Percentiles rank a stretch among this genome's conserved stretches.
Evolutionary conservation across 2,888 invertebrate genomes (phyloP).

Genomic region (Onthophagus sagittarius): DNA sequence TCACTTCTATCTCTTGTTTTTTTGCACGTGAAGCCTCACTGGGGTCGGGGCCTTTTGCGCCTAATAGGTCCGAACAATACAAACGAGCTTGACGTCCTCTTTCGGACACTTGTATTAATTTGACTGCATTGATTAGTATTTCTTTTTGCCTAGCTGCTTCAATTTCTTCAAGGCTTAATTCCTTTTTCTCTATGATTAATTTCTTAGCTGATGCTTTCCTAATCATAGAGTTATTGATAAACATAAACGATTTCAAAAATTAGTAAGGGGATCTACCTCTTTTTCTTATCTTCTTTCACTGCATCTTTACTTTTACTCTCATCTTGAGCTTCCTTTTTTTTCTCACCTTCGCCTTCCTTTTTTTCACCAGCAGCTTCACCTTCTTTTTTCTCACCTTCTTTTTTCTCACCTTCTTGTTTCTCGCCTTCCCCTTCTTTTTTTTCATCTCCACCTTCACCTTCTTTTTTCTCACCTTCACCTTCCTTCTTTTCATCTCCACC

Average conservation of each 20-base stretch:
- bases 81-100: slow-evolving; percentile 46
- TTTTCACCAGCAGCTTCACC: no score
- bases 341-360: no score
- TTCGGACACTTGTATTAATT: slow-evolving; percentile 50
- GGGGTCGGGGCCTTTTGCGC: neutral
- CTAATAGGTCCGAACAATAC: slow-evolving; percentile 35
- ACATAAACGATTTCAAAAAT: neutral
- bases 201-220: slow-evolving; percentile 18
- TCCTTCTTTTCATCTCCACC: slow-evolving; percentile 23
- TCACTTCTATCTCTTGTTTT: slow-evolving; percentile 9
- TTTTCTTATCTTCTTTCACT: slow-evolving; percentile 20
- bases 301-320: slow-evolving; percentile 9
- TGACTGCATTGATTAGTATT: slow-evolving; percentile 37
- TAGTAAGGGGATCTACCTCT: neutral
- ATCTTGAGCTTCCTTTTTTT: slow-evolving; percentile 11
- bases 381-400: slow-evolving; percentile 9
- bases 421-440: neutral
- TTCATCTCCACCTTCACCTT: neutral
- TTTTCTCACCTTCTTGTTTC: slow-evolving; percentile 3
- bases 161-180: slow-evolving; percentile 34
- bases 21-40: neutral
- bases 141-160: slow-evolving; percentile 32
- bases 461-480: slow-evolving; percentile 23
- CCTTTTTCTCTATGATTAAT: slow-evolving; percentile 27
- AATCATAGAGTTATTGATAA: neutral